A percentile compares a stretch with the other conserved stretches of the same genome.
These are phyloP conservation scores for Aegotheles bennettii DNA, from an alignment of 2,113 vertebrate genomes.

Conservation along the genomic window DNA sequence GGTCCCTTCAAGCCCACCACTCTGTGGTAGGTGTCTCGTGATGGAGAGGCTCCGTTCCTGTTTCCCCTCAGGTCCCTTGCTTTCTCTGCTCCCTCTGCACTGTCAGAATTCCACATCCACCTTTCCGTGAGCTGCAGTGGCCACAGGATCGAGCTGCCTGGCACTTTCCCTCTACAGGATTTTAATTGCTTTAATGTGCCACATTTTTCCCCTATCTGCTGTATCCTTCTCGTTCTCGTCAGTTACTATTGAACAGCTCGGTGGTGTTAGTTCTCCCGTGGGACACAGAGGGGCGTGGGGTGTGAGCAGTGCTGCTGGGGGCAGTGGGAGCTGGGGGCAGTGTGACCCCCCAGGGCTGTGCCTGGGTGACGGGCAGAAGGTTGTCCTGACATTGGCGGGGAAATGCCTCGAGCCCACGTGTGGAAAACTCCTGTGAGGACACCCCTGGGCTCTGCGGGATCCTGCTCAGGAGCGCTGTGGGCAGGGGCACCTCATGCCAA, in stretches of 20 bases:
- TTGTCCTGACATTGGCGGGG: rapidly evolving
- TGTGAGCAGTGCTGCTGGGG: neutral
- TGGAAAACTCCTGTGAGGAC: too few species aligned
- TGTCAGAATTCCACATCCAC: rapidly evolving
- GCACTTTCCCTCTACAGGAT: neutral
- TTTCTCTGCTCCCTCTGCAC: neutral
- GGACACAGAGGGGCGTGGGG: neutral
- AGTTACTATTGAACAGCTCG: rapidly evolving
- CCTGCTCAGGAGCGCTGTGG: neutral
- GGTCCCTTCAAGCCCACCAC: neutral
- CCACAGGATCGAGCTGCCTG: neutral
- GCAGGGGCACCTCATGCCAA: rapidly evolving
- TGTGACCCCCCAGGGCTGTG: rapidly evolving
- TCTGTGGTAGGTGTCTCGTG: neutral
- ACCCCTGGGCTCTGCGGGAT: neutral
- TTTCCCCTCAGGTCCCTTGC: neutral
- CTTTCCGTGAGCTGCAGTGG: neutral
- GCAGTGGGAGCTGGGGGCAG: rapidly evolving
- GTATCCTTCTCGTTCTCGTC: neutral
- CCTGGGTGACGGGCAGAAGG: neutral
- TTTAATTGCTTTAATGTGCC: neutral
- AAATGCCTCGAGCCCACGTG: rapidly evolving
- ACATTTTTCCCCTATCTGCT: rapidly evolving
- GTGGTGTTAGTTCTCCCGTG: neutral
- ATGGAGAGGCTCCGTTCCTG: neutral